Base-by-base conservation (phyloP, 2,113 vertebrate genomes). In the Sisor rabdophorus region DNA sequence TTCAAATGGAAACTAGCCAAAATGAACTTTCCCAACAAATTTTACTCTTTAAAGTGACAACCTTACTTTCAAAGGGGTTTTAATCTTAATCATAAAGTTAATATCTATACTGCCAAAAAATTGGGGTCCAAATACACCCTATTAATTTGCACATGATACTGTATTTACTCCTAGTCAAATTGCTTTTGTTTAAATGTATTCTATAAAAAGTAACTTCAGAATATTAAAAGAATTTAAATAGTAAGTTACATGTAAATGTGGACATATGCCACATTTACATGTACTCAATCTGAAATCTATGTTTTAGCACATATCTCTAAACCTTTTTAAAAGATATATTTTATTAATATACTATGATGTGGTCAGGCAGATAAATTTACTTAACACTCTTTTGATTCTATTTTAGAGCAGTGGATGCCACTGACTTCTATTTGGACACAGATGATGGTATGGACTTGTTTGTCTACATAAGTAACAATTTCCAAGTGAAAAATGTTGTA, bases 381-480 rank as follows among this genome's bases (percentile, higher is more conserved):
- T 47, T 75, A 73, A 40, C 55, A 28, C 47, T 44, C 53, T 56
- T 77, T 24, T 85, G 64, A 48, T 79, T 82, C 47, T 75, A 28
- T 87, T 88, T 74, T 80, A 91, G 90, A 80, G 36, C 74, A 75
- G 73, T 86, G 15, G 50, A 83, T 73, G 61, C 75, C 59, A 26
- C 28, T 53, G 67, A 84, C 2, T 75, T 87, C 56, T 80, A 64
- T 80, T 81, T 83, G 3, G 82, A 90, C 2, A 75, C 76, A 28
- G 79, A 80, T 56, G 79, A 87, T 81, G 91, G 91, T 91, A 81
- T 77, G 81, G 58, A 65, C 32, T 67, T 32, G 30, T 52, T 30
- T 17, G 24, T 4, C 56, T 15, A 61, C 9, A 36, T 75, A 53
- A 24, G 17, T 20, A 72, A 32, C 32, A 47, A 11, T 55, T 72